These are phyloP conservation scores for Muscicapa adusta DNA, from an alignment of 2,113 vertebrate species.

Conservation along the genomic window DNA sequence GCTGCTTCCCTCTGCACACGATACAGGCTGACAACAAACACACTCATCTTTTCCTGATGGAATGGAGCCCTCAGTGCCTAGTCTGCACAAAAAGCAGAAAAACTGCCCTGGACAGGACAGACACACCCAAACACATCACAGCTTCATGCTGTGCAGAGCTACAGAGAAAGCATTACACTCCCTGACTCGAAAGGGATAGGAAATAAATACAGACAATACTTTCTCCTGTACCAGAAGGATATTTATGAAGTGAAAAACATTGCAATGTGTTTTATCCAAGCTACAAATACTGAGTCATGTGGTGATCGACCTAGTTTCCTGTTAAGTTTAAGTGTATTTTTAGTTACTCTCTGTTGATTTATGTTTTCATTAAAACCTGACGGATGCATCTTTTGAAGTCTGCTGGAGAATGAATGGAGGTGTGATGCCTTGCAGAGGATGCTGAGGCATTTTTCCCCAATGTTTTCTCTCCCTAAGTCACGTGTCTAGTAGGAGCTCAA, in stretches of 20 bases:
- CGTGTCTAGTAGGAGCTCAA: conserved; percentile 47
- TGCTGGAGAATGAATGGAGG: conserved; percentile 21
- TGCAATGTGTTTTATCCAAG: background rate
- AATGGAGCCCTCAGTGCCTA: background rate
- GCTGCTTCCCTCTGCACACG: background rate
- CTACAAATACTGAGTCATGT: conserved; percentile 18
- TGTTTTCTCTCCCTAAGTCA: conserved; percentile 4
- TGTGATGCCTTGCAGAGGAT: conserved; percentile 1
- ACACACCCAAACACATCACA: background rate
- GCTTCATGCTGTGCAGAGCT: background rate
- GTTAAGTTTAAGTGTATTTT: conserved; percentile 37
- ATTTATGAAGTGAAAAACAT: background rate
- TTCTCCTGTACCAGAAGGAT: conserved; percentile 1
- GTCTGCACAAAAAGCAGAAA: background rate
- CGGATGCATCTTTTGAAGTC: conserved; percentile 22
- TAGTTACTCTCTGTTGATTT: conserved; percentile 62
- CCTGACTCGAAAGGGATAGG: background rate
- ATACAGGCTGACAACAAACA: fast-evolving
- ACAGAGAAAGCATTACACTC: background rate
- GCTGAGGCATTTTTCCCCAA: background rate
- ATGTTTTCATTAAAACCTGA: conserved; percentile 66
- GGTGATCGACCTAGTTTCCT: conserved; percentile 52
- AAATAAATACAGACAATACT: background rate
- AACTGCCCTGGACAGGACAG: background rate
- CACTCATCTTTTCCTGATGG: background rate